Conservation (phyloP, 2,113 vertebrate species). For the Tylochromis polylepis region DNA sequence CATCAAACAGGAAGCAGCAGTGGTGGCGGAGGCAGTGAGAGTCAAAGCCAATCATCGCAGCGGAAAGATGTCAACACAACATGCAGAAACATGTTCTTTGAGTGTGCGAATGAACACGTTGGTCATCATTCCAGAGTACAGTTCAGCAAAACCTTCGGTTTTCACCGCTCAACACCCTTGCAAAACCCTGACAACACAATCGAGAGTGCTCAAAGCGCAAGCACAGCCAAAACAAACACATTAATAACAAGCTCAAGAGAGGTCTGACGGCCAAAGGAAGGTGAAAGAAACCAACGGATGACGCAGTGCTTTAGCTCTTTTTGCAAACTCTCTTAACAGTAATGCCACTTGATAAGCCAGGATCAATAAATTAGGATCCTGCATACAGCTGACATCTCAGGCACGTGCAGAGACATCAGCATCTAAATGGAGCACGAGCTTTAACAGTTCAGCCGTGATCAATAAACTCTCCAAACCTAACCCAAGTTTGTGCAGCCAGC, state of each 20-base stretch:
- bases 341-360: background rate
- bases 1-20: constrained; percentile 13
- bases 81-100: background rate
- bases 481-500: background rate
- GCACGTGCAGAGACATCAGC: background rate
- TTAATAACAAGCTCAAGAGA: background rate
- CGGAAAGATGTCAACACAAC: background rate
- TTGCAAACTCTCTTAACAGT: constrained; percentile 11
- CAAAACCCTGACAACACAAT: constrained; percentile 27
- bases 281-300: background rate
- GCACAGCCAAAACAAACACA: background rate
- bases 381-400: background rate
- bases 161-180: background rate
- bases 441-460: background rate
- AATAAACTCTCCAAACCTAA: background rate
- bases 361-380: background rate
- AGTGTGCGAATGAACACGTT: background rate
- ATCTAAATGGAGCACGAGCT: background rate
- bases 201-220: background rate
- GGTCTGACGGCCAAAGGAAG: background rate
- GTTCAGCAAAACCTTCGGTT: background rate
- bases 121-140: background rate
- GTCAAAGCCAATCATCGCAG: background rate
- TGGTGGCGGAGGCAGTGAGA: background rate
- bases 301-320: background rate